Evolutionary conservation across 2,797 vertebrate genomes (phyloP), one percentile per base, ranked within the genome.

Genomic region (Labroides dimidiatus): DNA sequence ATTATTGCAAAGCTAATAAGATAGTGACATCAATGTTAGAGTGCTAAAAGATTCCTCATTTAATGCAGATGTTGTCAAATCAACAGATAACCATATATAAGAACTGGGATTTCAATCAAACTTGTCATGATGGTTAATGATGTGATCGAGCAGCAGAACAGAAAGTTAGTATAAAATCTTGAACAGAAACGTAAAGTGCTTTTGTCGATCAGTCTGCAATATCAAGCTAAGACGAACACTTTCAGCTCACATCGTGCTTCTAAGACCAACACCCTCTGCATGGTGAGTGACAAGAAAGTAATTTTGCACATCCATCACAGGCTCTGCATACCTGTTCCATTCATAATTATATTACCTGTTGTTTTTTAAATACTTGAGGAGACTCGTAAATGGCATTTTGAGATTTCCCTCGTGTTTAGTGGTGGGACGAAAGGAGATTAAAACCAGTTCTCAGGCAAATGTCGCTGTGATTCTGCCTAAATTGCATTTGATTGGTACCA

Each of bases 401-500:
- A 27, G 43, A 74, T 72, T 52, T 64, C 57, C 59, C 19, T 11
- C 62, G 19, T 42, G 24, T 16, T 74, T 75, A 71, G 45, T 52
- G 41, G 52, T 43, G 65, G 24, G 51, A 72, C 48, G 50, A 62
- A 30, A 54, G 39, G 45, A 21, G 41, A 61, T 74, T 85, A 56
- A 59, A 52, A 50, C 62, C 56, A 53, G 63, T 78, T 81, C 55
- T 66, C 64, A 58, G 58, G 71, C 44, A 13, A 47, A 47, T 47
- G 45, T 21, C 64, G 66, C 59, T 21, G 8, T 13, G 20, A 71
- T 47, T 64, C 56, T 72, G 58, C 72, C 13, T 72, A 54, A 75
- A 85, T 72, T 57, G 59, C 77, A 42, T 66, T 63, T 76, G 71
- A 84, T 72, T 75, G 69, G 57, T 52, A 66, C 54, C 41, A 62